phyloP scores from a whole-genome alignment of 2,888 invertebrate species.

The Apodemia mormo region DNA sequence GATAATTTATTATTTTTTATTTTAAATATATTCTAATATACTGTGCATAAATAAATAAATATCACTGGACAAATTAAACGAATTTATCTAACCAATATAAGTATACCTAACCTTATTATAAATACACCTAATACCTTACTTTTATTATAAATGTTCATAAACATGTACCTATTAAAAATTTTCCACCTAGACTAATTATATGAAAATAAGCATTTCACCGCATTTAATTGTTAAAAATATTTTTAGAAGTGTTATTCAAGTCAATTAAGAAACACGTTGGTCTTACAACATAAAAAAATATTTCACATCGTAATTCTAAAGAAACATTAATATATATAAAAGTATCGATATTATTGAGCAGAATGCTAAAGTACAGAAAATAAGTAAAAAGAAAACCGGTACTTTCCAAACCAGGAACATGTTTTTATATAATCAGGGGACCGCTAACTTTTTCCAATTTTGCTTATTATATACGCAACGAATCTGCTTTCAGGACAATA shows the following conservation, averaged over 20 bases:
- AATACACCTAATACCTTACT: too few species aligned
- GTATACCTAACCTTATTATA: too few species aligned
- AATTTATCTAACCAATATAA: too few species aligned
- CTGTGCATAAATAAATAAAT: too few species aligned
- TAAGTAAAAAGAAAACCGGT: conserved; percentile 6
- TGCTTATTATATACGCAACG: conserved; percentile 54
- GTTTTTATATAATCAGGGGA: conserved; percentile 53
- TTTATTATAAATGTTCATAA: too few species aligned
- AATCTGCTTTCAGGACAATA: conserved; percentile 50
- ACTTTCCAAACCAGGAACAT: conserved; percentile 40
- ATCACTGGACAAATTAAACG: conserved; percentile 44
- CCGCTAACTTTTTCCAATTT: conserved; percentile 54
- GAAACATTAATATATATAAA: not conserved
- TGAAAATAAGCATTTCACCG: too few species aligned
- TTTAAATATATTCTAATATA: too few species aligned
- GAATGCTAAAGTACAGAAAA: not conserved
- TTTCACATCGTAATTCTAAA: not conserved
- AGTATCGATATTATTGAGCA: not conserved
- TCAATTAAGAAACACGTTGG: too few species aligned
- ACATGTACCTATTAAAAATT: conserved; percentile 43
- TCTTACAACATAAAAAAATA: too few species aligned
- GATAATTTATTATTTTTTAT: too few species aligned
- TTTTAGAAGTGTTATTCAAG: too few species aligned
- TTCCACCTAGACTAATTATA: conserved; percentile 49
- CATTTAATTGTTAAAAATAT: too few species aligned